Base-by-base conservation (phyloP, 1,140 invertebrate genomes). In the Coptotermes formosanus region DNA sequence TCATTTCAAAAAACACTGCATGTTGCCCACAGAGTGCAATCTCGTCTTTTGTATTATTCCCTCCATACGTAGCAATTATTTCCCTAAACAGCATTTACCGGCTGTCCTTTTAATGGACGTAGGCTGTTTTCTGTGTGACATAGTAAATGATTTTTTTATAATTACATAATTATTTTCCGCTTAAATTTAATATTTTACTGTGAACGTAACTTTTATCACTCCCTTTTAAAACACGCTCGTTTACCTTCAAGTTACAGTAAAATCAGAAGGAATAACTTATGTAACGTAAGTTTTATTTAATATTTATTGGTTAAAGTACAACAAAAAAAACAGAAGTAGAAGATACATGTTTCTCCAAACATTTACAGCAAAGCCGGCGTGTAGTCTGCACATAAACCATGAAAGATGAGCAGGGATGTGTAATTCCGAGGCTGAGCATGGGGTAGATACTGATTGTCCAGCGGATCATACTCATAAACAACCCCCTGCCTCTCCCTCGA, bases 311-410 rank as follows among this genome's bases (percentile, higher is more conserved):
- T 30, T 16, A 75, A 75, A n/a, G 64, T 75, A 30, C 25, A 75
- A 75, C 8, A 75, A 75, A 75, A 69, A 19, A n/a, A 21, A 64
- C 25, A 64, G 59, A 64, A 75, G 64, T n/a, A 30, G 64, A 16
- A 75, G 64, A 75, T 75, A 75, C 64, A 75, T 75, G n/a, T 75
- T 75, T 75, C 64, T 75, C 64, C 64, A 75, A 75, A 75, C n/a
- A 75, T 75, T 75, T 75, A 30, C n/a, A 75, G 64, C 64, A n/a
- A 75, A 75, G 64, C 64, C n/a, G 19, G 16, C 7, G n/a, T 75
- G 64, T 75, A 75, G 64, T n/a, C 64, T 75, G 64, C 64, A 75
- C n/a, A 75, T 75, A 75, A 75, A 75, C 64, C 64, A 75, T 75
- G 64, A 75, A 75, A 75, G 64, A 75, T 75, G 64, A 75, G 64